These are phyloP conservation scores for Yasuhikotakia modesta DNA, from an alignment of 2,797 vertebrate species.

Conservation along the genomic window DNA sequence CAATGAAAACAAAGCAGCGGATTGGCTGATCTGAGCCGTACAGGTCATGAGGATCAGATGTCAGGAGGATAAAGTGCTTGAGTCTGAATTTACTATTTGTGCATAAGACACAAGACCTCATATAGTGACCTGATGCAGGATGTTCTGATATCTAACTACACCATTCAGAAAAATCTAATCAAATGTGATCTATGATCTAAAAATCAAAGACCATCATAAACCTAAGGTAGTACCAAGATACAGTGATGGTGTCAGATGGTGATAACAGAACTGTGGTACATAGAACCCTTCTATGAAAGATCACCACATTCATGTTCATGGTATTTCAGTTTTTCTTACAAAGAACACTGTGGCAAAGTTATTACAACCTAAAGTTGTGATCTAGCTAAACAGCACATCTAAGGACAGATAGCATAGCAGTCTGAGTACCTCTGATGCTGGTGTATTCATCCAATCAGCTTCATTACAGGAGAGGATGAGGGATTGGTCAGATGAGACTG, in stretches of 20 bases:
- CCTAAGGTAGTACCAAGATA: background rate
- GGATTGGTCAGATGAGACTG: slow-evolving; percentile 4
- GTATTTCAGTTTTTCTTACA: background rate
- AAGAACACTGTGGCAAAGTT: no score
- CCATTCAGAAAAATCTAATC: background rate
- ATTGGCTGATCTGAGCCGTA: slow-evolving; percentile 38
- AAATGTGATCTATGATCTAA: slow-evolving; percentile 3
- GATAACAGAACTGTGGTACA: no score
- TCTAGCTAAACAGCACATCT: background rate
- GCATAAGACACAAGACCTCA: slow-evolving; percentile 57
- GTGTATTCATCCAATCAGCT: background rate
- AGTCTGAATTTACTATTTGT: slow-evolving; percentile 65
- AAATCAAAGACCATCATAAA: background rate
- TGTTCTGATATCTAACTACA: background rate
- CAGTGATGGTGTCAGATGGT: background rate
- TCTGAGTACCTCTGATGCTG: background rate
- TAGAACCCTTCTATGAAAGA: background rate
- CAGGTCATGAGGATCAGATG: slow-evolving; percentile 51
- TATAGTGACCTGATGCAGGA: slow-evolving; percentile 67
- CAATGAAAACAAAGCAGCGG: slow-evolving; percentile 7
- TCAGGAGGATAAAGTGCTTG: slow-evolving; percentile 71
- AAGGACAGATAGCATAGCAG: background rate
- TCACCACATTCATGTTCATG: background rate
- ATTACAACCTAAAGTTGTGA: no score
- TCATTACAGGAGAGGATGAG: background rate